Conservation (phyloP, 1,140 invertebrate genomes). For the Lasioglossum baleicum region DNA sequence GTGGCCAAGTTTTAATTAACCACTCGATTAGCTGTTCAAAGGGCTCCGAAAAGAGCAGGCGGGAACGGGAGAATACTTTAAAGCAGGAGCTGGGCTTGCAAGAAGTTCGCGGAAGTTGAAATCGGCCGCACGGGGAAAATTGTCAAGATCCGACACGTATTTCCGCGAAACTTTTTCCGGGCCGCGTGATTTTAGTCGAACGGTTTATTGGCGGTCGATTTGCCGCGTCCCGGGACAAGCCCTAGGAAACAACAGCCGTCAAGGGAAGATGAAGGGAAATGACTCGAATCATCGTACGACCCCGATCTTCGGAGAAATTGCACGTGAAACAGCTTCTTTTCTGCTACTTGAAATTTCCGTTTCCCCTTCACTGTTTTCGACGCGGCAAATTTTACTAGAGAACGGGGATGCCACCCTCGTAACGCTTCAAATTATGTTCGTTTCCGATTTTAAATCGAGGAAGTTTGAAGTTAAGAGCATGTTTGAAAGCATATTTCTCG, state of each 20-base stretch:
- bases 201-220: neutral
- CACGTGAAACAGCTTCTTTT: neutral
- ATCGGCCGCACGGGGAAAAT: neutral
- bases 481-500: no score
- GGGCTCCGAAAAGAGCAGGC: neutral
- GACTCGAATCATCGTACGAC: constrained; percentile 8
- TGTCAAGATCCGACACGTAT: neutral
- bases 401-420: no score
- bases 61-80: neutral
- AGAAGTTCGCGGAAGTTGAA: neutral
- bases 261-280: neutral
- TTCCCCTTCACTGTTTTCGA: no score
- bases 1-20: neutral
- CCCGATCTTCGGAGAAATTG: neutral
- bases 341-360: no score
- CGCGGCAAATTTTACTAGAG: no score
- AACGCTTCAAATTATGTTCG: no score
- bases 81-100: neutral
- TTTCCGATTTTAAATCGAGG: no score
- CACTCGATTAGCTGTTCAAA: neutral
- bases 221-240: neutral
- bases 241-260: neutral
- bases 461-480: no score
- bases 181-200: neutral
- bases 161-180: neutral